Conservation (phyloP, 92 coral and sea anemone genomes). For the Montipora capitata region DNA sequence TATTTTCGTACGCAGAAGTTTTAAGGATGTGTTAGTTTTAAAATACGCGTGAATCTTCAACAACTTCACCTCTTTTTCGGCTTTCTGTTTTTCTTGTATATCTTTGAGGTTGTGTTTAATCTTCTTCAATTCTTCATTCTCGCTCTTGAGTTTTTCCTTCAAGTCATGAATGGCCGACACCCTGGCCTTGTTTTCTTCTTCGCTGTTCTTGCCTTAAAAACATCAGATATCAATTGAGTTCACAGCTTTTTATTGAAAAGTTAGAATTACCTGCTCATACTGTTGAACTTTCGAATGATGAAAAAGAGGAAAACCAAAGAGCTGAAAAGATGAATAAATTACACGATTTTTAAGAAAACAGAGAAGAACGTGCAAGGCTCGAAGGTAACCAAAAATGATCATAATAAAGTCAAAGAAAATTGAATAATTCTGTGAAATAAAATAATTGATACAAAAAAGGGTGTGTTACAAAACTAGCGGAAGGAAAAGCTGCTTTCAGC, state of each 20-base stretch:
- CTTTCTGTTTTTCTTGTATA: conserved; percentile 95
- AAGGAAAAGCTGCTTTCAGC: too few relatives aligned
- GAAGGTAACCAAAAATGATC: too few relatives aligned
- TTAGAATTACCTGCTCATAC: too few relatives aligned
- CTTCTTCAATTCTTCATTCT: conserved; percentile 95
- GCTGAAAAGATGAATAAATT: neutral
- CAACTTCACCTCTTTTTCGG: conserved; percentile 91
- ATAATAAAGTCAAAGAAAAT: too few relatives aligned
- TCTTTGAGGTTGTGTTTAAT: conserved; percentile 96
- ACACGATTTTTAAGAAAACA: too few relatives aligned
- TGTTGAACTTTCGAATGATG: neutral
- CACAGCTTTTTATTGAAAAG: too few relatives aligned
- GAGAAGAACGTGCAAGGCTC: too few relatives aligned
- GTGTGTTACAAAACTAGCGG: neutral
- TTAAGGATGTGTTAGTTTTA: too few relatives aligned
- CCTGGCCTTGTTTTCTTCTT: conserved; percentile 90
- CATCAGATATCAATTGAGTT: too few relatives aligned
- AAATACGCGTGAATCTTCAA: neutral
- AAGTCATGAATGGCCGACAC: conserved; percentile 93
- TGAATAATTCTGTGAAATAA: too few relatives aligned
- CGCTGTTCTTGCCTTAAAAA: conserved; percentile 87
- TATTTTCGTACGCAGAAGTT: too few relatives aligned
- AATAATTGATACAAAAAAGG: too few relatives aligned
- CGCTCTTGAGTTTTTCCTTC: conserved; percentile 95
- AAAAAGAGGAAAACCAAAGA: neutral